Conservation (phyloP, 1,140 invertebrate genomes). For the Scaptomyza pallida region DNA sequence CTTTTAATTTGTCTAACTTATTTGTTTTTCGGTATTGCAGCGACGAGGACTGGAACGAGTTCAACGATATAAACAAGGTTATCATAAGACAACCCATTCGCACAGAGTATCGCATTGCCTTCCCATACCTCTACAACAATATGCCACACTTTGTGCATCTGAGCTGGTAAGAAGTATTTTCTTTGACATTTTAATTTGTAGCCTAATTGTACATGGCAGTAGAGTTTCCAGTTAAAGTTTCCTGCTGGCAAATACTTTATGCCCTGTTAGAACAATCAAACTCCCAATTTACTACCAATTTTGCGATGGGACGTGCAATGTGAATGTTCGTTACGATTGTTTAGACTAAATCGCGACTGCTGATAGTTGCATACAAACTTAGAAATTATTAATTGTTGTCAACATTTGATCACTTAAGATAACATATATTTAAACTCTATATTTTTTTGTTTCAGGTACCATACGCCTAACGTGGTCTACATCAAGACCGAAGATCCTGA, state of each 20-base stretch:
- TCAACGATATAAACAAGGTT: conserved; percentile 99
- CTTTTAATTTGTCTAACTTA: background rate
- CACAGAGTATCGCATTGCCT: conserved; percentile 99
- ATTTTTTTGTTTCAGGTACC: conserved; percentile 91
- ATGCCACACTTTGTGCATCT: conserved; percentile 98
- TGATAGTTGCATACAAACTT: conserved; percentile 75
- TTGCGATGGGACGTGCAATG: conserved; percentile 73
- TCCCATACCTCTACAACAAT: conserved; percentile 99
- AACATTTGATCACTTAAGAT: no score
- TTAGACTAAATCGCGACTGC: conserved; percentile 59
- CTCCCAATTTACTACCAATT: conserved; percentile 67
- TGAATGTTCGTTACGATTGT: conserved; percentile 65
- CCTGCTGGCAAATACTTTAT: conserved; percentile 48
- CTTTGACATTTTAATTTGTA: background rate
- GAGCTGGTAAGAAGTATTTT: conserved; percentile 90
- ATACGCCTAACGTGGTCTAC: conserved; percentile 99
- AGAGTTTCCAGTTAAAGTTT: conserved; percentile 42
- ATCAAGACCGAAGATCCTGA: conserved; percentile 99
- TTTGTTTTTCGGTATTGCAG: conserved; percentile 85
- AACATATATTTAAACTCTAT: background rate
- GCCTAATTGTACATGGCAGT: conserved; percentile 40
- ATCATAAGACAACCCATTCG: conserved; percentile 99
- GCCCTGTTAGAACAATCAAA: conserved; percentile 58
- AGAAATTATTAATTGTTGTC: background rate
- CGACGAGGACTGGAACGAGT: conserved; percentile 99